These are phyloP conservation scores for Chaenocephalus aceratus DNA, from an alignment of 2,113 vertebrate species.

Conservation along the genomic window DNA sequence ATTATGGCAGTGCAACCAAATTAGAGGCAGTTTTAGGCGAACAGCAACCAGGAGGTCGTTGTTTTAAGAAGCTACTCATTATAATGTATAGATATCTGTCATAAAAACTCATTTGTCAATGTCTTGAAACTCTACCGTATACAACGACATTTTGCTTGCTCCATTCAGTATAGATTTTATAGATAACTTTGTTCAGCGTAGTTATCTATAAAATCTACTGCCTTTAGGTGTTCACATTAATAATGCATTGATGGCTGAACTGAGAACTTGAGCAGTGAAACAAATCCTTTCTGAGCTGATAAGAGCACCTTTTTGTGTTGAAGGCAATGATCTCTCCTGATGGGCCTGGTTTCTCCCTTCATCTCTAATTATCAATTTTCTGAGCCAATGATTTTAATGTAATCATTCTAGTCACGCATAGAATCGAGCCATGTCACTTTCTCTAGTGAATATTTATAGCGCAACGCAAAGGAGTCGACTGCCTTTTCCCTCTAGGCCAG, in stretches of 20 bases:
- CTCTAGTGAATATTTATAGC: slow-evolving; percentile 96
- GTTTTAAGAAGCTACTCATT: background rate
- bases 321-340: slow-evolving; percentile 60
- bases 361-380: slow-evolving; percentile 88
- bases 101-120: slow-evolving; percentile 22
- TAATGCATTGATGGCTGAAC: slow-evolving; percentile 19
- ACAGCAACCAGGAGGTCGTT: background rate
- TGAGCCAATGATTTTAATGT: slow-evolving; percentile 88
- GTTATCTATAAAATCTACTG: slow-evolving; percentile 16
- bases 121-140: background rate
- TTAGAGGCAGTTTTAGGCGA: background rate
- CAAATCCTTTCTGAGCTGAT: slow-evolving; percentile 44
- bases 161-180: slow-evolving; percentile 29
- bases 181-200: slow-evolving; percentile 44
- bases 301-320: slow-evolving; percentile 23
- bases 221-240: slow-evolving; percentile 42
- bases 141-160: slow-evolving; percentile 6
- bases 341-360: slow-evolving; percentile 78
- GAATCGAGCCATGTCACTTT: slow-evolving; percentile 87
- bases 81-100: background rate
- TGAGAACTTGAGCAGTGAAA: slow-evolving; percentile 17
- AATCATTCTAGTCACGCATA: slow-evolving; percentile 91
- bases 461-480: slow-evolving; percentile 92
- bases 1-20: background rate
- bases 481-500: slow-evolving; percentile 93